These are phyloP conservation scores for Ivindomyrus marchei DNA, from an alignment of 2,113 vertebrate species.

Conservation along the genomic window DNA sequence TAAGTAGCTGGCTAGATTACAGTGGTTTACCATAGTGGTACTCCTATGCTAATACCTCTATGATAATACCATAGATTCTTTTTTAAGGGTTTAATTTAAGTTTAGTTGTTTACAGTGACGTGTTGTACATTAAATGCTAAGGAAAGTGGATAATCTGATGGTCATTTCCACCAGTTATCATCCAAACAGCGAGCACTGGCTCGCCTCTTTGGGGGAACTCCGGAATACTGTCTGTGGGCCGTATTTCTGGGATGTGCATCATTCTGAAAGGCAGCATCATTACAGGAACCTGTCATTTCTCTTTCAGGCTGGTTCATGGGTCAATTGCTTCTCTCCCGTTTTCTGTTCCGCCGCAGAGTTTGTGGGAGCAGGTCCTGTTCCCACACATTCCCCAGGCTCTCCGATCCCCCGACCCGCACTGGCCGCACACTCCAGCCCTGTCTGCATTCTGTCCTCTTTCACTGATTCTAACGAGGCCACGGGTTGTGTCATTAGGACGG, in stretches of 20 bases:
- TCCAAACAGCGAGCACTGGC: neutral
- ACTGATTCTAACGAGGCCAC: slow-evolving; percentile 57
- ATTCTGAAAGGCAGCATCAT: slow-evolving; percentile 49
- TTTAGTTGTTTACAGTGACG: neutral
- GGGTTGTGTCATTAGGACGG: slow-evolving; percentile 51
- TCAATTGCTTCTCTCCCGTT: slow-evolving; percentile 52
- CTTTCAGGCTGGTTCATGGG: slow-evolving; percentile 58
- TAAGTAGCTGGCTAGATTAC: neutral
- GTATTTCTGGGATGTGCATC: slow-evolving; percentile 40
- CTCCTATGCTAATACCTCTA: neutral
- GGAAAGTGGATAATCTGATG: neutral
- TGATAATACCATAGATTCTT: neutral
- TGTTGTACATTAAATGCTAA: neutral
- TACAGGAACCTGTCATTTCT: slow-evolving; percentile 54
- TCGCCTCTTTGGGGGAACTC: neutral
- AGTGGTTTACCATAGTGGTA: neutral
- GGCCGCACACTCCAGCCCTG: slow-evolving; percentile 55
- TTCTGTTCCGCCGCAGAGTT: slow-evolving; percentile 53
- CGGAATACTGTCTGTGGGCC: slow-evolving; percentile 19
- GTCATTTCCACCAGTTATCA: neutral
- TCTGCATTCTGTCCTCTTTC: slow-evolving; percentile 54
- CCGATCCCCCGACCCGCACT: slow-evolving; percentile 43
- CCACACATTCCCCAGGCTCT: slow-evolving; percentile 51
- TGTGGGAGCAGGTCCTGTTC: slow-evolving; percentile 49
- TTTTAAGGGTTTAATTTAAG: neutral